Evolutionary conservation across 2,888 invertebrate genomes (phyloP).

Genomic region (Hybos culiciformis): DNA sequence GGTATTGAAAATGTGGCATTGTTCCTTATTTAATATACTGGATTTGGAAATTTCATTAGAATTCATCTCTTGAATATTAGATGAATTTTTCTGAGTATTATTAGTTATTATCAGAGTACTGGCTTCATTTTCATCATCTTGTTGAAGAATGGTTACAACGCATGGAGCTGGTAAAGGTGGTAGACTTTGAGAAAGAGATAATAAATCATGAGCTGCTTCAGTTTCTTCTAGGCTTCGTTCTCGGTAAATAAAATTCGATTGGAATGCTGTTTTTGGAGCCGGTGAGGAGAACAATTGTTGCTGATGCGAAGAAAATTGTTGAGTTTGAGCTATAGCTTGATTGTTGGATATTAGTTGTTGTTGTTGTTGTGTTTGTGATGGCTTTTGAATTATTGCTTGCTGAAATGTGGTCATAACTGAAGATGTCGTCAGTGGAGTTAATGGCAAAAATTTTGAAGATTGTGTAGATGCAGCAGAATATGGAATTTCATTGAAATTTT

Average conservation of each 20-base stretch:
- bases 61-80: not conserved
- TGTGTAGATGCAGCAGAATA: not conserved
- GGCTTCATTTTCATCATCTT: conserved; percentile 10
- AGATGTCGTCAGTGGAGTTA: not conserved
- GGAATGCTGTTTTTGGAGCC: not conserved
- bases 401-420: not conserved
- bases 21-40: conserved; percentile 12
- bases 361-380: not conserved
- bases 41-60: conserved; percentile 9
- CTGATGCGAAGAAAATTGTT: not conserved
- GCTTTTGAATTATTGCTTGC: not conserved
- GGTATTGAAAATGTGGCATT: not conserved
- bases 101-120: no score
- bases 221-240: conserved; percentile 67
- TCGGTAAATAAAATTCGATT: conserved; percentile 24
- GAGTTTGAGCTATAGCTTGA: not conserved
- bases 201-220: conserved; percentile 72
- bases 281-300: not conserved
- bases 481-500: not conserved
- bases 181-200: conserved; percentile 61
- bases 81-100: conserved; percentile 20
- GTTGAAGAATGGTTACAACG: conserved; percentile 48
- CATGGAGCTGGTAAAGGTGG: conserved; percentile 62
- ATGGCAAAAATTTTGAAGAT: not conserved
- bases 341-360: not conserved